These are phyloP conservation scores for Salminus brasiliensis DNA, from an alignment of 2,113 vertebrate genomes.

Conservation along the genomic window DNA sequence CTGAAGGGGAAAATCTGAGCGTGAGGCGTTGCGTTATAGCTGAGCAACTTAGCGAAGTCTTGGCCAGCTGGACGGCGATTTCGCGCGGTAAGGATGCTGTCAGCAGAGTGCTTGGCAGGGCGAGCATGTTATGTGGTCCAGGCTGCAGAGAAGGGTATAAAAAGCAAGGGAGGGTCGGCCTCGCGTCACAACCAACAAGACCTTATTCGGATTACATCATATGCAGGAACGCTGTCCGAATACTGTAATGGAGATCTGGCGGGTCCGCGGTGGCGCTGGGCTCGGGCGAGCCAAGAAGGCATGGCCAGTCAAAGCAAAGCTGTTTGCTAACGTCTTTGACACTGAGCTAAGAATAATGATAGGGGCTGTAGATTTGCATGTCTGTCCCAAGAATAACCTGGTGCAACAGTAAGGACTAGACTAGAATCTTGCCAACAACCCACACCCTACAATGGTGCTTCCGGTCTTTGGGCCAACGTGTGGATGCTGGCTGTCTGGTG, in stretches of 20 bases:
- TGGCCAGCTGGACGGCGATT: constrained; percentile 5
- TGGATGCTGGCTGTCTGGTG: too few relatives aligned
- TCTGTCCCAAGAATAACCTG: too few relatives aligned
- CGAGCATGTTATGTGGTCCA: constrained; percentile 22
- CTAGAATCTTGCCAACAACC: too few relatives aligned
- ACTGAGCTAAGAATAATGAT: too few relatives aligned
- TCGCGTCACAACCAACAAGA: constrained; percentile 30
- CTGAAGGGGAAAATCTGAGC: constrained; percentile 42
- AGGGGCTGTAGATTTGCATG: too few relatives aligned
- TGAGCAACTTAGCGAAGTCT: constrained; percentile 20
- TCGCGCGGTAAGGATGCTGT: constrained; percentile 7
- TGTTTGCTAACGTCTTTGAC: background rate
- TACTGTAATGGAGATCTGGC: background rate
- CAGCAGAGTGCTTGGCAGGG: constrained; percentile 27
- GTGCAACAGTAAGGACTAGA: too few relatives aligned
- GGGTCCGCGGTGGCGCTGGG: background rate
- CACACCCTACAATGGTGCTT: too few relatives aligned
- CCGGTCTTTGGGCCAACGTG: too few relatives aligned
- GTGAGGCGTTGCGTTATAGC: constrained; percentile 19
- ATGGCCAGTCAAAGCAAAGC: background rate
- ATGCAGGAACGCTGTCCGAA: background rate
- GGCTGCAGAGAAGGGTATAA: background rate
- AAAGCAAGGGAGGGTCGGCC: constrained; percentile 18
- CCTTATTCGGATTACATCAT: background rate
- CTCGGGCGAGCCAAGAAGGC: background rate